phyloP scores from a whole-genome alignment of 2,888 invertebrate species.

The Tolmerus cingulatus region DNA sequence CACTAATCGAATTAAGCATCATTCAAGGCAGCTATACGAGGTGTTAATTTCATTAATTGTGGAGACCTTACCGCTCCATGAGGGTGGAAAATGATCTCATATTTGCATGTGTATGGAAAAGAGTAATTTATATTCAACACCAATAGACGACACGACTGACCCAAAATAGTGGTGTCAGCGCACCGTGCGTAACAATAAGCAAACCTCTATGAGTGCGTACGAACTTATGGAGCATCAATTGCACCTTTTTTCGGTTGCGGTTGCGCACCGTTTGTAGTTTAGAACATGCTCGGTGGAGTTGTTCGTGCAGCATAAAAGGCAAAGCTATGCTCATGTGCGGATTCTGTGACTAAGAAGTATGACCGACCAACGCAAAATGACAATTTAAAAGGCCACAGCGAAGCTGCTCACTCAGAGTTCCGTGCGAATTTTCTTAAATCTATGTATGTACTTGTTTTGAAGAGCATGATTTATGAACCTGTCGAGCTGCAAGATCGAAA shows the following conservation, averaged over 20 bases:
- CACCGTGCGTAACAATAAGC: neutral
- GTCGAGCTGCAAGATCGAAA: neutral
- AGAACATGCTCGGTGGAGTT: neutral
- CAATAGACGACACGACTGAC: neutral
- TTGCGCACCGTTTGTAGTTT: neutral
- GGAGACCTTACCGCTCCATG: neutral
- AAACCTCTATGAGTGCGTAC: neutral
- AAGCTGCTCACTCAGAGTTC: neutral
- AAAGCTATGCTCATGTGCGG: neutral
- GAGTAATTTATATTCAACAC: neutral
- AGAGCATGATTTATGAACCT: neutral
- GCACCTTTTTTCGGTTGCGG: neutral
- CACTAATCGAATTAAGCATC: neutral
- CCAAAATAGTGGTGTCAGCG: neutral
- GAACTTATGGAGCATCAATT: neutral
- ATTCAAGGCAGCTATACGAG: neutral
- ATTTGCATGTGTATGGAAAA: neutral
- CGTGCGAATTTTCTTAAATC: neutral
- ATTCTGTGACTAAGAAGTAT: neutral
- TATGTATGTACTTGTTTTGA: neutral
- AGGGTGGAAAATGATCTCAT: slow-evolving; percentile 2
- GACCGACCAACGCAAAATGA: neutral
- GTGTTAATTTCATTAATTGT: neutral
- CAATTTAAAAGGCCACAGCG: neutral
- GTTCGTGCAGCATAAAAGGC: neutral